Evolutionary conservation across 2,888 invertebrate genomes (phyloP), one percentile per base, ranked within the genome.

Genomic region (Parelbella ahira): DNA sequence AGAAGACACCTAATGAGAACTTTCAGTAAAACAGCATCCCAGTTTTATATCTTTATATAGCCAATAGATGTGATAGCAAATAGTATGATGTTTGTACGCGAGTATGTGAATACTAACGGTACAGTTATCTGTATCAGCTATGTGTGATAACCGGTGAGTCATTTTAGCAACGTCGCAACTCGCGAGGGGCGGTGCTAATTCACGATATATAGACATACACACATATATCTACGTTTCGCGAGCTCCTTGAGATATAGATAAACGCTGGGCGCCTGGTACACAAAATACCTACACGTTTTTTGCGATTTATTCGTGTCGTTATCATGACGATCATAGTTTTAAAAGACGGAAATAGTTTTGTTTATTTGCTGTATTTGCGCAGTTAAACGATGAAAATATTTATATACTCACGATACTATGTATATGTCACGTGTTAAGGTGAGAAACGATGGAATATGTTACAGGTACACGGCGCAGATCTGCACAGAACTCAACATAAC

Each of bases 141-240:
- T 30, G 19, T 25, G 25, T 39, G 38, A 39, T 38, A 38, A 36
- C 5, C 25, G 13, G 58, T 80, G 73, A 80, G 58, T 78, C 71
- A 76, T 81, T 81, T 82, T 83, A 76, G 81, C 79, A 77, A 76
- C n/a, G n/a, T n/a, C n/a, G n/a, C n/a, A n/a, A n/a, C n/a, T n/a
- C n/a, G n/a, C n/a, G 60, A 67, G 72, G 71, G 86, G 86, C 81
- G 86, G 72, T 60, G 61, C 74, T 73, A 63, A 70, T 75, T 73
- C 58, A 59, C 63, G 71, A 72, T 72, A 60, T 43, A 47, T 46
- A 44, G 37, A 48, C 29, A 72, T 72, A 60, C 44, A 46, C n/a
- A n/a, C n/a, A n/a, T 44, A 44, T 39, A 48, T 28, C 34, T 3
- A 44, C 27, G 36, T 38, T 44, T 46, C 30, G 46, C 41, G 24